phyloP scores from a whole-genome alignment of 2,888 invertebrate species.

The Protodeltote pygarga region DNA sequence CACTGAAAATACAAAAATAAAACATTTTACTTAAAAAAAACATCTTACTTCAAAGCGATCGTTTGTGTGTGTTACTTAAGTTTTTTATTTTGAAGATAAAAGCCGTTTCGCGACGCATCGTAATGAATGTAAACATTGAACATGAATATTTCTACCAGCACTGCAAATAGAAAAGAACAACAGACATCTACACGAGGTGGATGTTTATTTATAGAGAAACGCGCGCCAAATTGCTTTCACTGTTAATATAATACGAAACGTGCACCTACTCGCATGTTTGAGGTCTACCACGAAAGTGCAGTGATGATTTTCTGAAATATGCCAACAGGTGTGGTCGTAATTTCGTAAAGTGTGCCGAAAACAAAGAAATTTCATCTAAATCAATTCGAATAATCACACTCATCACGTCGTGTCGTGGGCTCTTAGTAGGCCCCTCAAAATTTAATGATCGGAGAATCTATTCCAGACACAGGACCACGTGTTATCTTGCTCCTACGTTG shows the following conservation, averaged over 20 bases:
- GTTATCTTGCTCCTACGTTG: constrained; percentile 18
- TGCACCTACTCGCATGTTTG: constrained; percentile 21
- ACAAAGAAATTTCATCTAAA: background rate
- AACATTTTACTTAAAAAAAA: no score
- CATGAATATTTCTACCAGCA: constrained; percentile 44
- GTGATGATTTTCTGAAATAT: constrained; percentile 10
- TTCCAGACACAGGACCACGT: constrained; percentile 31
- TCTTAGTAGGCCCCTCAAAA: constrained; percentile 8
- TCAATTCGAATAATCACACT: background rate
- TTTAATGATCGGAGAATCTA: constrained; percentile 21
- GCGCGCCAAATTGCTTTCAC: constrained; percentile 80
- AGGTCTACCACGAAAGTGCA: constrained; percentile 30
- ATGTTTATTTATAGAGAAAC: constrained; percentile 73
- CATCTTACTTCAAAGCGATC: no score
- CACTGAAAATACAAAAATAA: no score
- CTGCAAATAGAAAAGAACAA: constrained; percentile 59
- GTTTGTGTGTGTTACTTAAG: no score
- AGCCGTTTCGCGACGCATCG: constrained; percentile 1
- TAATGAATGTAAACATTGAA: constrained; percentile 37
- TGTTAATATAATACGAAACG: constrained; percentile 54
- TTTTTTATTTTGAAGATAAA: constrained; percentile 1
- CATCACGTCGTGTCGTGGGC: background rate
- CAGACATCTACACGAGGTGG: constrained; percentile 49
- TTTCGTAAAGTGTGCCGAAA: background rate
- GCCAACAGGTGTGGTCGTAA: constrained; percentile 1